phyloP scores from a whole-genome alignment of 2,888 invertebrate species.

The Pasiphila rectangulata region DNA sequence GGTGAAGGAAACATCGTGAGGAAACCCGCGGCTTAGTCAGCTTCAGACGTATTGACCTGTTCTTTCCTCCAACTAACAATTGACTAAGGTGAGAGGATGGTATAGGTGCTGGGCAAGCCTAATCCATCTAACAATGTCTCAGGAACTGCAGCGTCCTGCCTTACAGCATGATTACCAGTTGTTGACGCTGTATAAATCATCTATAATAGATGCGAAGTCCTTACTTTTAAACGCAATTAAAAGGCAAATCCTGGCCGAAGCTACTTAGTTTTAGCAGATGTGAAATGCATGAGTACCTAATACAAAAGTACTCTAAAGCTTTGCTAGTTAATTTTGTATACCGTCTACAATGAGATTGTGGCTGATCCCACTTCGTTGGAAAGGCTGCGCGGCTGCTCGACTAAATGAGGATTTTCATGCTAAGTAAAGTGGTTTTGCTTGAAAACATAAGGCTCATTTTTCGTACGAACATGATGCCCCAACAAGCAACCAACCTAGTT shows the following conservation, averaged over 20 bases:
- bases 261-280: neutral
- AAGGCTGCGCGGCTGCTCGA: conserved; percentile 23
- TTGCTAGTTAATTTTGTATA: conserved; percentile 19
- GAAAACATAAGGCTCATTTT: conserved; percentile 4
- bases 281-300: conserved; percentile 18
- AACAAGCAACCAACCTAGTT: neutral
- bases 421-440: conserved; percentile 33
- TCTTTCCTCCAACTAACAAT: too few species aligned
- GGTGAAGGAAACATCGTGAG: too few species aligned
- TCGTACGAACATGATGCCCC: neutral
- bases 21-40: too few species aligned
- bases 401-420: conserved; percentile 40
- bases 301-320: conserved; percentile 15
- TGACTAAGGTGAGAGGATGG: too few species aligned
- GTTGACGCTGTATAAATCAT: too few species aligned
- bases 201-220: too few species aligned
- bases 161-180: too few species aligned
- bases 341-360: conserved; percentile 17
- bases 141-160: too few species aligned
- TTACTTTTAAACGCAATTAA: conserved; percentile 3
- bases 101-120: too few species aligned
- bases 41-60: too few species aligned
- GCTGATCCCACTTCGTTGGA: conserved; percentile 20
- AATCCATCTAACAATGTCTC: too few species aligned
- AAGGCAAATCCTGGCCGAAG: neutral